A percentile compares a stretch with the other conserved stretches of the same genome.
Evolutionary conservation across 35 echinoderm and acorn worm genomes (phyloP).

Genomic region (Ptychodera flava): DNA sequence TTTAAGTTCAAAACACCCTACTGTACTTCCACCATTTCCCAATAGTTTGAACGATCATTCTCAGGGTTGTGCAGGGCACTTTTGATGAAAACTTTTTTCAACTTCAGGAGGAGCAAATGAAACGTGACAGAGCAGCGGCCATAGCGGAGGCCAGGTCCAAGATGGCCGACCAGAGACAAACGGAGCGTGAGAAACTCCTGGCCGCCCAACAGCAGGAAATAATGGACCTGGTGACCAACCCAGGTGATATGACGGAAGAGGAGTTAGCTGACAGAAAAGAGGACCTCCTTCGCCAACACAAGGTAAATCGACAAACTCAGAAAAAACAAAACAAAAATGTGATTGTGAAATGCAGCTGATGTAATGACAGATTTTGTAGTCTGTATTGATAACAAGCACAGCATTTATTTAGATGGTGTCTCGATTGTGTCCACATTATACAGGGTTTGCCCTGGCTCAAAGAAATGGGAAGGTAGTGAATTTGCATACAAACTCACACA

Average conservation of each 20-base stretch:
- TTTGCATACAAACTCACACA: too few species aligned
- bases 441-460: too few species aligned
- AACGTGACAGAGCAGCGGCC: slow-evolving; percentile 57
- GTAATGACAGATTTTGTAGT: too few species aligned
- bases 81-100: slow-evolving; percentile 5
- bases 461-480: too few species aligned
- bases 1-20: too few species aligned
- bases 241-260: slow-evolving; percentile 52
- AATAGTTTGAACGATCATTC: too few species aligned
- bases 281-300: slow-evolving; percentile 68
- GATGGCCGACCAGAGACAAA: slow-evolving; percentile 60
- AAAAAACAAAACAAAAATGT: neutral
- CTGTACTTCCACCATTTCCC: too few species aligned
- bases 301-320: slow-evolving; percentile 27
- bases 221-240: slow-evolving; percentile 82
- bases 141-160: slow-evolving; percentile 46
- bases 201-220: slow-evolving; percentile 88
- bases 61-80: too few species aligned
- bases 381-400: too few species aligned
- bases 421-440: too few species aligned
- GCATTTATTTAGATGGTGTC: too few species aligned
- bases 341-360: neutral
- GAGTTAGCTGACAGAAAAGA: slow-evolving; percentile 88
- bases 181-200: slow-evolving; percentile 50
- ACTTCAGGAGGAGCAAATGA: slow-evolving; percentile 88